Evolutionary conservation across 2,113 vertebrate genomes (phyloP), one percentile per base, ranked within the genome.

Genomic region (Dendrocopos noguchii): DNA sequence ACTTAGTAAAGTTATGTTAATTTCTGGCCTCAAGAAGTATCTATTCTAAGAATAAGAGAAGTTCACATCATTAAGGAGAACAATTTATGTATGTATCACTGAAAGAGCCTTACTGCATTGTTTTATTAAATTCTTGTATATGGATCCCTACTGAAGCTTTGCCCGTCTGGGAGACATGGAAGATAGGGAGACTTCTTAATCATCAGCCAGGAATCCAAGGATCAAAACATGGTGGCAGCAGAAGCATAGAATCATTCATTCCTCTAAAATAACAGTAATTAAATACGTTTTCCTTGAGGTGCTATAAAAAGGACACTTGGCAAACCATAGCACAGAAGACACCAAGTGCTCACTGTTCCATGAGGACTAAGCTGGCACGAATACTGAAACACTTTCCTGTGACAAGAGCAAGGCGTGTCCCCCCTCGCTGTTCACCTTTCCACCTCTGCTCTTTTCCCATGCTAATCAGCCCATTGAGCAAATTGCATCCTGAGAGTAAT

Each of bases 281-380:
- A 92, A 77, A 55, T 17, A 46, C 63, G 44, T 95, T 96, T 96
- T 84, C 65, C 87, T 85, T 84, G 71, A 83, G 47, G 14, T 64
- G 31, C 60, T 90, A 93, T 90, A 74, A 59, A 94, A 79, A 92
- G 10, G 36, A 85, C 90, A 94, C 18, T 73, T 95, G 70, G 72
- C 44, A 96, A 87, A 72, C 15, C 20, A 28, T n/a, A 77, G 39
- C 57, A 91, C 29, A 39, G 47, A 86, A 80, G 34, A 68, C 47
- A 89, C 80, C 31, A 64, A 75, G 36, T 87, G 36, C 36, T 90
- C 68, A 57, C 27, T 93, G 46, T 80, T 96, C 64, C 65, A 55
- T 46, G 53, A 95, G 64, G 96, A 39, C 42, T 86, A 64, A 95
- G 74, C 39, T 71, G 79, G 17, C 33, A 92, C 42, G 95, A 73